Conservation (phyloP, 1,140 invertebrate species). For the Drosophila busckii region DNA sequence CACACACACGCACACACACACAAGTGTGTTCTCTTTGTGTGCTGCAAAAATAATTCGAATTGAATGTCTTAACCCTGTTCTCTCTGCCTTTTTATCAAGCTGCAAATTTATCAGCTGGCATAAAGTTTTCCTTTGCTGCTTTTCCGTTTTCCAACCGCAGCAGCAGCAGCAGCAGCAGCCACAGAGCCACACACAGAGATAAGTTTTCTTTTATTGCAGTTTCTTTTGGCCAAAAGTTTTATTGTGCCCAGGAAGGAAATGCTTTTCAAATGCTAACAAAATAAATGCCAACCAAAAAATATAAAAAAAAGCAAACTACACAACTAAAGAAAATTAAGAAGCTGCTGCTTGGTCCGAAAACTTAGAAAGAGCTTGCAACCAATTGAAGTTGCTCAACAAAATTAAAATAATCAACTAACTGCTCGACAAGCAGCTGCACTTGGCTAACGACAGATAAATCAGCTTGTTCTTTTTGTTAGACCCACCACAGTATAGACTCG, state of each 20-base stretch:
- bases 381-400: slow-evolving; percentile 56
- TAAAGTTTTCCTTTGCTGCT: slow-evolving; percentile 63
- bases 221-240: slow-evolving; percentile 59
- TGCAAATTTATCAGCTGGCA: slow-evolving; percentile 72
- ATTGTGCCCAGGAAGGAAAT: slow-evolving; percentile 61
- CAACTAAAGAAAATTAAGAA: slow-evolving; percentile 52
- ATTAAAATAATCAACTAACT: slow-evolving; percentile 60
- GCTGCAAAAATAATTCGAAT: slow-evolving; percentile 64
- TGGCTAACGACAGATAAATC: slow-evolving; percentile 19
- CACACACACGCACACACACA: slow-evolving; percentile 1
- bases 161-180: background rate
- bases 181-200: slow-evolving; percentile 32
- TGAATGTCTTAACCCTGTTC: slow-evolving; percentile 58
- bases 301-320: too few species aligned
- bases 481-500: too few species aligned
- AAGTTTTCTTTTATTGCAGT: slow-evolving; percentile 75
- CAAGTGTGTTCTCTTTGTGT: slow-evolving; percentile 14
- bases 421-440: slow-evolving; percentile 45
- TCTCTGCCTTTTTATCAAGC: slow-evolving; percentile 63
- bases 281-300: slow-evolving; percentile 44
- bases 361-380: slow-evolving; percentile 51
- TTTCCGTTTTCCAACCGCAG: slow-evolving; percentile 34
- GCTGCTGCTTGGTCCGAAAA: slow-evolving; percentile 35
- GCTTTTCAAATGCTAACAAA: slow-evolving; percentile 51
- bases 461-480: slow-evolving; percentile 16